Evolutionary conservation across 2,888 invertebrate species (phyloP), one percentile per base, ranked within the genome.

Genomic region (Neoascia interrupta): DNA sequence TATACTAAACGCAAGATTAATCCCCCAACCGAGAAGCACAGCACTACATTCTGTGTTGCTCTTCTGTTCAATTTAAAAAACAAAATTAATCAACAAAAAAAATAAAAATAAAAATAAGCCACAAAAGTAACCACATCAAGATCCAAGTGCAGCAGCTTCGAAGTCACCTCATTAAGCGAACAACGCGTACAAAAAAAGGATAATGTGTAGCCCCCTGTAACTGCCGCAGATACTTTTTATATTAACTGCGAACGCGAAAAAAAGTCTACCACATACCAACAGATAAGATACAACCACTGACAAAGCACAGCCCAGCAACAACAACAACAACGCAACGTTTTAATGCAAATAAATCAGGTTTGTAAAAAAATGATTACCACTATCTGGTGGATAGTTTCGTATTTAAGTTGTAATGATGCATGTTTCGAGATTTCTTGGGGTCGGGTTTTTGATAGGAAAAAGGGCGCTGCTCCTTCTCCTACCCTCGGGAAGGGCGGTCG

Each of bases 271-370:
- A 16, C 69, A 61, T 69, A 69, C 63, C 63, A 64, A 31, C 51
- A 56, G 75, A 75, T 70, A 75, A 75, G 56, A 70, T 69, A 49
- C 31, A 60, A 60, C 69, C 60, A 69, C 66, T n/a, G n/a, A 31
- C 31, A 31, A 8, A 31, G n/a, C 31, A 6, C 8, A 31, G 8
- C 31, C 4, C 31, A 31, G 4, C 63, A 31, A 51, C 60, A 64
- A 69, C 36, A 63, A 53, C 26, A 4, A 26, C 4, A 26, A 31
- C 31, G n/a, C 31, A 31, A 31, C 31, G n/a, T 31, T 53, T 79
- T 56, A 68, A 73, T 79, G 79, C 79, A 79, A 73, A 79, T 76
- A 76, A 79, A 79, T 79, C 79, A 79, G 79, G 79, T 79, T 79
- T 66, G 79, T 68, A 61, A 54, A 79, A 54, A 37, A 61, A 79